A percentile compares a stretch with the other conserved stretches of the same genome.
Conservation (phyloP, 2,888 invertebrate genomes). For the Vannuccia rotundouncinata region DNA sequence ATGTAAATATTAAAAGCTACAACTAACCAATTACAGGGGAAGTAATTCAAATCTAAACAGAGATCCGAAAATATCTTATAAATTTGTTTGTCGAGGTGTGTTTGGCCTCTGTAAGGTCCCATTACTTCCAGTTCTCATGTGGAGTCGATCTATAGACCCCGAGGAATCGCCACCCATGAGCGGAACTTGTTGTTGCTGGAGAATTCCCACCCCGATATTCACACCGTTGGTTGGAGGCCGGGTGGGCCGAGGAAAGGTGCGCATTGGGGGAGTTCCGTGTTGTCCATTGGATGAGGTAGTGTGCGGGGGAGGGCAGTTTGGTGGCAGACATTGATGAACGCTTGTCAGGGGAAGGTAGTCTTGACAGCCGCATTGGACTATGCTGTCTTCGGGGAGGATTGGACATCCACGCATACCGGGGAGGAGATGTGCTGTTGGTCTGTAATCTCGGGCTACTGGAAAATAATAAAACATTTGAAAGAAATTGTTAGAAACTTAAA, state of each 20-base stretch:
- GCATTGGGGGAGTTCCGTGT: neutral
- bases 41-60: too few relatives aligned
- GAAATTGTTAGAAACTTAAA: too few relatives aligned
- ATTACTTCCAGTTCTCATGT: neutral
- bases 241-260: conserved; percentile 11
- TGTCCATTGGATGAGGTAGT: neutral
- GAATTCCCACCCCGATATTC: neutral
- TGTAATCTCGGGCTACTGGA: neutral
- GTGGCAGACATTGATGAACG: neutral
- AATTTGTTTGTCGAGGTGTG: neutral
- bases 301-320: neutral
- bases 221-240: neutral
- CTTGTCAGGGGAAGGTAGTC: neutral
- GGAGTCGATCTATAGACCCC: neutral
- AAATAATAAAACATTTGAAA: too few relatives aligned
- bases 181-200: too few relatives aligned
- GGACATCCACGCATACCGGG: conserved; percentile 1
- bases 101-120: neutral
- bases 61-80: too few relatives aligned
- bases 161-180: neutral
- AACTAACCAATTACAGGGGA: too few relatives aligned
- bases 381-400: conserved; percentile 26
- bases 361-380: conserved; percentile 25
- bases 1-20: too few relatives aligned
- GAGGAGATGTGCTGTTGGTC: neutral